Evolutionary conservation across 2,888 invertebrate species (phyloP).

Genomic region (Andrena chrysosceles): DNA sequence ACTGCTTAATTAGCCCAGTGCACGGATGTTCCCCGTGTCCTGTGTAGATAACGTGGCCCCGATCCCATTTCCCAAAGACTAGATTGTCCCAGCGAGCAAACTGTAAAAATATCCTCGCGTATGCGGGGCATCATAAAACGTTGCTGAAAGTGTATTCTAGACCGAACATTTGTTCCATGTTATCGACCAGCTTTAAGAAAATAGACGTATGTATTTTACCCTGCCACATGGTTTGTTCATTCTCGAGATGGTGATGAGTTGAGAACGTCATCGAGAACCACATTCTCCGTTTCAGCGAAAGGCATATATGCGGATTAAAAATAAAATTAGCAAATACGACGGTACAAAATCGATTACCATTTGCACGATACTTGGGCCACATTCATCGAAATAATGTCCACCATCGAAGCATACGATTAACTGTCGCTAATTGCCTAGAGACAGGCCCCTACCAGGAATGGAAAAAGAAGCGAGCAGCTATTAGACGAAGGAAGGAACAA

Average conservation of each 20-base stretch:
- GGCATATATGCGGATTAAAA: not conserved
- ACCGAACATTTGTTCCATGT: constrained; percentile 59
- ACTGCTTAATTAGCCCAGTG: constrained; percentile 3
- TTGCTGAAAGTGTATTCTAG: constrained; percentile 54
- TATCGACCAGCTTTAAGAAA: constrained; percentile 63
- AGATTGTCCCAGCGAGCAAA: constrained; percentile 32
- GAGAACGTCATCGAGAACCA: constrained; percentile 40
- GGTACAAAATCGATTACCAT: not conserved
- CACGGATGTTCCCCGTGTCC: not conserved
- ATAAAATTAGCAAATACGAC: no score
- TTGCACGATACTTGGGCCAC: not conserved
- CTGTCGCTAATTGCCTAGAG: constrained; percentile 30
- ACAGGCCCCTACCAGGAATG: constrained; percentile 20
- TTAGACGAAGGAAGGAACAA: constrained; percentile 56
- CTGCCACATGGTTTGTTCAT: constrained; percentile 44
- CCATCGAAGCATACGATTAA: constrained; percentile 32
- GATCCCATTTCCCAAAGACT: constrained; percentile 25
- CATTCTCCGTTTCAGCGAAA: constrained; percentile 13
- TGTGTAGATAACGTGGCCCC: not conserved
- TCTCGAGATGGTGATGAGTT: constrained; percentile 40
- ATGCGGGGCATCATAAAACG: constrained; percentile 56
- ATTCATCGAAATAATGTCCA: constrained; percentile 17
- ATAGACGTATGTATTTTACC: constrained; percentile 61
- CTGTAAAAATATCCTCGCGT: constrained; percentile 64
- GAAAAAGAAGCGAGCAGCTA: constrained; percentile 54